Evolutionary conservation across 2,888 invertebrate species (phyloP), one percentile per base, ranked within the genome.

Genomic region (Acanthosepion lycidas): DNA sequence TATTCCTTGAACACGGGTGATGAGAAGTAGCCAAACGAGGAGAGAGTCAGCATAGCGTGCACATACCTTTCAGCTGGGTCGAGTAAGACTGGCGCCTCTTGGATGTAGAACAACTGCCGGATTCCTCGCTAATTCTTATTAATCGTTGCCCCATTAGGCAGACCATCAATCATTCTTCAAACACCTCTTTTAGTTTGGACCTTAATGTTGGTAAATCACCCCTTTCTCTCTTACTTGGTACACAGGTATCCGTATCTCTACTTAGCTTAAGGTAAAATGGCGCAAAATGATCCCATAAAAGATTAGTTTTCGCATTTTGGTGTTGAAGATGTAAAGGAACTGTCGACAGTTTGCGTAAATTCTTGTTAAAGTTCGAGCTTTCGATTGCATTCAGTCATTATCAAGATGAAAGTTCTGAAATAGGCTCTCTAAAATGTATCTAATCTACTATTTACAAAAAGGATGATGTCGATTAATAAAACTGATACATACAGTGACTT

Each of bases 141-240:
- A 78, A 78, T 78, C 78, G n/a, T 78, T 78, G 78, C 78, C 78
- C 78, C 78, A 78, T 78, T 78, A 78, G 78, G 78, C 78, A 78
- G 8, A n/a, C 33, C 78, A 78, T 78, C 78, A 78, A 78, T 78
- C 78, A 78, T 78, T 33, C 78, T 33, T 78, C 78, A 78, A 78
- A 78, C 78, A 78, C 78, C 78, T 78, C 78, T 78, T 78, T 33
- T n/a, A 78, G n/a, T n/a, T 78, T 78, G n/a, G 78, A 78, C 78
- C 78, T 78, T 78, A 33, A 12, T 12, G 15, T 78, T 78, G 33
- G 4, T 78, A 78, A 59, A 59, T 59, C 78, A 15, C 15, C 9
- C 78, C 78, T 78, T n/a, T 78, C 15, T 15, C 3, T n/a, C 78
- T 78, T 33, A 78, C 33, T 78, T 78, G 78, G n/a, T n/a, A 8